These are phyloP conservation scores for Rhinopomastus cyanomelas DNA, from an alignment of 2,113 vertebrate genomes.

Conservation along the genomic window DNA sequence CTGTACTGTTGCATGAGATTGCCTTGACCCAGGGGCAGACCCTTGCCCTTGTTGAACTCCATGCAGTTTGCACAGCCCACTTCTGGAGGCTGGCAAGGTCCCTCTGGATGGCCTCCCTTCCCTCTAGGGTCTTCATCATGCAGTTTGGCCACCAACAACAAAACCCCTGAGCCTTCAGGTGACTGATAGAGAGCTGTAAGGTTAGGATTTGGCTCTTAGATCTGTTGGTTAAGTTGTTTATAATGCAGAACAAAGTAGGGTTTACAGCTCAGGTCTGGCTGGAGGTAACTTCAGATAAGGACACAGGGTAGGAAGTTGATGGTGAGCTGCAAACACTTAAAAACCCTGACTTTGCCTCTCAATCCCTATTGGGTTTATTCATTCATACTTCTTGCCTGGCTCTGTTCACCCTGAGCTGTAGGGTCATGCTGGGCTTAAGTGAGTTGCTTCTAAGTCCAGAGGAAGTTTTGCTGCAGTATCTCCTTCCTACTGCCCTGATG, in stretches of 20 bases:
- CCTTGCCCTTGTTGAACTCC: no score
- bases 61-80: no score
- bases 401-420: neutral
- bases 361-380: no score
- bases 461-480: neutral
- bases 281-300: neutral
- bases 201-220: neutral
- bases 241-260: neutral
- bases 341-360: no score
- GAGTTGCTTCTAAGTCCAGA: neutral
- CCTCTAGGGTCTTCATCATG: no score
- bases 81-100: no score
- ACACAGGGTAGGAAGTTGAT: neutral
- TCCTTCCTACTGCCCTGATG: accelerated
- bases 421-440: neutral
- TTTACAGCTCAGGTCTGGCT: neutral
- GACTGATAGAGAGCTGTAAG: neutral
- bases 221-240: neutral
- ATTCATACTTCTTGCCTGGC: neutral
- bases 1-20: no score
- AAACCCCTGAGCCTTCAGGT: neutral
- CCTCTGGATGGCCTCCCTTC: no score
- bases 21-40: no score
- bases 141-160: neutral
- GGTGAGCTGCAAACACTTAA: neutral